These are phyloP conservation scores for Rhopilema esculentum DNA, from an alignment of 30 jellyfish, hydroid and myxozoan species.

Conservation along the genomic window DNA sequence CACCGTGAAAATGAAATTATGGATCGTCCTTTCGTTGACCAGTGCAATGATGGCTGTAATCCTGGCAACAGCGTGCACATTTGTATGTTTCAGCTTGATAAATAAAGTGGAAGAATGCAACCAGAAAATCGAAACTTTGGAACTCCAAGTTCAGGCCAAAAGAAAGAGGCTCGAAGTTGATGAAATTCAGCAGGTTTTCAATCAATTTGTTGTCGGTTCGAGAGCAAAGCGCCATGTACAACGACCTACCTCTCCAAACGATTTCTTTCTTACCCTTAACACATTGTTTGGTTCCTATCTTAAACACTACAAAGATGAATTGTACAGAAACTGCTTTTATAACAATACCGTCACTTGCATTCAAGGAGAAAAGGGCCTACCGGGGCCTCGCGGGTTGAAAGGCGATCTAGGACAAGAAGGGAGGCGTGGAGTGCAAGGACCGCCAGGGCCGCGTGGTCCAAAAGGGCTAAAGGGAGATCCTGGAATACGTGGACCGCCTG, in stretches of 20 bases:
- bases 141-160: background rate
- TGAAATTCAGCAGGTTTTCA: background rate
- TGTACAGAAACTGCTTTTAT: conserved; percentile 34
- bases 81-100: background rate
- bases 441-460: conserved; percentile 19
- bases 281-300: conserved; percentile 1
- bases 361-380: conserved; percentile 44
- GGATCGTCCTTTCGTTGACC: background rate
- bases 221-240: conserved; percentile 5
- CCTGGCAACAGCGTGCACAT: conserved; percentile 13
- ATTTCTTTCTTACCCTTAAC: background rate
- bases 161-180: background rate
- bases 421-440: conserved; percentile 32
- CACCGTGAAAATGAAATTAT: background rate
- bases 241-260: background rate
- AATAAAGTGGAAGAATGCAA: background rate
- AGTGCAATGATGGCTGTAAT: conserved; percentile 6
- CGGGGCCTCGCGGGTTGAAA: conserved; percentile 36
- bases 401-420: conserved; percentile 47
- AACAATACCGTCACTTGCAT: conserved; percentile 40
- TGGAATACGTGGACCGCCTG: conserved; percentile 58
- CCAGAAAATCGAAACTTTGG: background rate
- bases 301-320: background rate
- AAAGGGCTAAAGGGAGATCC: conserved; percentile 36
- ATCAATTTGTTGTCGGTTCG: background rate